Conservation (phyloP, 2,113 vertebrate genomes). For the Bujurquina vittata region DNA sequence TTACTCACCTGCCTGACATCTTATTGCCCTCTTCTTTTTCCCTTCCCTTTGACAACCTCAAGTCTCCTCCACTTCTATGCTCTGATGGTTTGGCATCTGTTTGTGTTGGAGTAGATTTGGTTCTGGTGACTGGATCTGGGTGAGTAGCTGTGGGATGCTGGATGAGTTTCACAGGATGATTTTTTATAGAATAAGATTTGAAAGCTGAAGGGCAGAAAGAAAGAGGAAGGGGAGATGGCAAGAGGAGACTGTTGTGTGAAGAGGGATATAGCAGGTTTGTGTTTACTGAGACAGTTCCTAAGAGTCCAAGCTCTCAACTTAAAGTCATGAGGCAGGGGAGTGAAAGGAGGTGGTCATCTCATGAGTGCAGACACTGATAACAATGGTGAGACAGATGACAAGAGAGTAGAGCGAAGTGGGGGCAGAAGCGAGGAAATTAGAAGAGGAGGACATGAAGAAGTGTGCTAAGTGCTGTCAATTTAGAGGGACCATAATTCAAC, state of each 20-base stretch:
- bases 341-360: constrained; percentile 40
- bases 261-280: constrained; percentile 38
- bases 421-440: constrained; percentile 21
- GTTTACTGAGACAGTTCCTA: constrained; percentile 61
- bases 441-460: constrained; percentile 28
- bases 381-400: constrained; percentile 51
- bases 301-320: constrained; percentile 45
- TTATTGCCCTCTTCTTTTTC: constrained; percentile 15
- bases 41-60: background rate
- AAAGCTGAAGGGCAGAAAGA: constrained; percentile 33
- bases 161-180: constrained; percentile 46
- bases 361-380: constrained; percentile 43
- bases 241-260: constrained; percentile 7
- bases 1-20: constrained; percentile 40
- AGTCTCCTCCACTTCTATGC: background rate
- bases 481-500: constrained; percentile 29
- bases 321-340: constrained; percentile 41
- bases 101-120: constrained; percentile 55
- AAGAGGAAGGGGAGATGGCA: constrained; percentile 7
- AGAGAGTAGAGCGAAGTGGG: background rate
- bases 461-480: constrained; percentile 31
- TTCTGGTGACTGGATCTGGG: constrained; percentile 42
- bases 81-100: constrained; percentile 30
- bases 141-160: constrained; percentile 51
- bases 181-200: constrained; percentile 41